Percentiles rank a stretch among this genome's conserved stretches.
Conservation (phyloP, 2,113 vertebrate species). For the Camelus dromedarius region DNA sequence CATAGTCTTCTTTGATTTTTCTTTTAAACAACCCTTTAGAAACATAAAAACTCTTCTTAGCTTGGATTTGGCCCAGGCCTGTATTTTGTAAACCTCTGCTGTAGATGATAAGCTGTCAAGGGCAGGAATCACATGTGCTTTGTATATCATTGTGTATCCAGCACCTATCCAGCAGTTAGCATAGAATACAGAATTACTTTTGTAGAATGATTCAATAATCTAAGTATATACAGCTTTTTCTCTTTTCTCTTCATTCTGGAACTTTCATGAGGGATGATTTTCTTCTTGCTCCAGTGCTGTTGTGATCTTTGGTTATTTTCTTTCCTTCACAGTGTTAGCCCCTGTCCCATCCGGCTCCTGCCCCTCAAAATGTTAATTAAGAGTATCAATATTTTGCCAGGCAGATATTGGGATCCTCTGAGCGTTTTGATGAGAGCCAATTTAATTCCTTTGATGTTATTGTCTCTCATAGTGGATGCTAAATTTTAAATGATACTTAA, state of each 20-base stretch:
- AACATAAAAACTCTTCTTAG: background rate
- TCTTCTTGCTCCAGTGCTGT: background rate
- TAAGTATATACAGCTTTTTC: background rate
- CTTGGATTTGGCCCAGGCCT: background rate
- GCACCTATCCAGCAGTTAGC: background rate
- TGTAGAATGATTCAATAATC: background rate
- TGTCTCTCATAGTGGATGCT: background rate
- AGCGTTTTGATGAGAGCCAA: background rate
- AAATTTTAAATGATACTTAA: background rate
- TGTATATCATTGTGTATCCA: background rate
- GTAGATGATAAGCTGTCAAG: background rate
- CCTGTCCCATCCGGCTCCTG: background rate
- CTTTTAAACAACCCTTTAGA: background rate
- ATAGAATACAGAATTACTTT: background rate
- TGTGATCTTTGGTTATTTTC: background rate
- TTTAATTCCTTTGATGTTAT: slow-evolving; percentile 1
- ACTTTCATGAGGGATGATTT: background rate
- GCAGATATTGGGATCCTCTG: background rate
- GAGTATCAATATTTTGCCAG: background rate
- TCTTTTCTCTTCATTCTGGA: background rate
- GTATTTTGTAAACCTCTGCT: background rate
- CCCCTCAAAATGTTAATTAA: background rate
- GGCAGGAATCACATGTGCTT: background rate
- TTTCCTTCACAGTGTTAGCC: background rate
- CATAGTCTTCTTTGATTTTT: background rate